Percentiles rank a stretch among this genome's conserved stretches.
Conservation (phyloP, 2,888 invertebrate species). For the Ypsolopha scabrella region DNA sequence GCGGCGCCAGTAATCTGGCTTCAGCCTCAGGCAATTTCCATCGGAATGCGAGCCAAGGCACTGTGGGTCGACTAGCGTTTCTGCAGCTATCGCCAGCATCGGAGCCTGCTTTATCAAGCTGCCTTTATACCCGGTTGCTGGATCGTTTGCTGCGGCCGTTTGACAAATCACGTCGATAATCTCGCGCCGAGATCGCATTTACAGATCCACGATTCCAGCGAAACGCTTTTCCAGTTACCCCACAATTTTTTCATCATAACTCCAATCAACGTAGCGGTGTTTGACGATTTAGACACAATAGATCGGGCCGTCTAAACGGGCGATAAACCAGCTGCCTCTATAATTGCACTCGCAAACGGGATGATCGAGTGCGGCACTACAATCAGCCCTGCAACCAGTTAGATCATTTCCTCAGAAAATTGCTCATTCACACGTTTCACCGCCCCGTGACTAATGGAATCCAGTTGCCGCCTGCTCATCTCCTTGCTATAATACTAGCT, state of each 20-base stretch:
- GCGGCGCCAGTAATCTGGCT: constrained; percentile 44
- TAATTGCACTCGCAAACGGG: constrained; percentile 4
- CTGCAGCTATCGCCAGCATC: constrained; percentile 31
- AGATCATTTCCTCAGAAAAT: constrained; percentile 42
- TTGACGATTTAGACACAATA: constrained; percentile 12
- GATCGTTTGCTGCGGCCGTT: neutral
- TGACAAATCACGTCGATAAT: constrained; percentile 3
- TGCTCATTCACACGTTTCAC: constrained; percentile 31
- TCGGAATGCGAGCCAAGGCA: constrained; percentile 34
- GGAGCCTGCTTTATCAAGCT: neutral
- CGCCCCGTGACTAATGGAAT: constrained; percentile 18
- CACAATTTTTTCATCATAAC: neutral
- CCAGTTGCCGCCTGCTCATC: constrained; percentile 15
- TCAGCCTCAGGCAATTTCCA: constrained; percentile 45
- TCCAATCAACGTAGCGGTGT: neutral
- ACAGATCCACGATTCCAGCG: neutral
- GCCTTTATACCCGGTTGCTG: neutral
- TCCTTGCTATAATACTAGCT: neutral
- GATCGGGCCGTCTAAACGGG: constrained; percentile 21
- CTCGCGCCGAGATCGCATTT: constrained; percentile 1
- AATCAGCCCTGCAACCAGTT: constrained; percentile 18
- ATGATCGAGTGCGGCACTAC: constrained; percentile 15
- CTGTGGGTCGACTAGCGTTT: constrained; percentile 35
- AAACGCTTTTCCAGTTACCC: constrained; percentile 1
- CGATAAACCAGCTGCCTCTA: constrained; percentile 5